These are phyloP conservation scores for Limosa lapponica DNA, from an alignment of 2,797 vertebrate genomes.

Conservation along the genomic window DNA sequence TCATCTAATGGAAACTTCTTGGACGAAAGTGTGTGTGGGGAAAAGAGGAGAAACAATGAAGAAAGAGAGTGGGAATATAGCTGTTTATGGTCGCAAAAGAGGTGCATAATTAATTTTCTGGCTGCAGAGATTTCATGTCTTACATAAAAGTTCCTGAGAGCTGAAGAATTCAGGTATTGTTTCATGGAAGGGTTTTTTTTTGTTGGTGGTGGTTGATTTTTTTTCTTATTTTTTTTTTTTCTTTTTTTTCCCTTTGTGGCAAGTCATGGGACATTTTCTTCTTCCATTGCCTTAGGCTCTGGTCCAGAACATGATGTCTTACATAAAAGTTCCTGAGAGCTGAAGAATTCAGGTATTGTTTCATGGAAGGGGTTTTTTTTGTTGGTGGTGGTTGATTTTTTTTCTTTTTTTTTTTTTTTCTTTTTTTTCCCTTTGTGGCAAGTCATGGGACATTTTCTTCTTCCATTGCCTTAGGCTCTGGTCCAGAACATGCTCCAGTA, in stretches of 20 bases:
- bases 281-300: background rate
- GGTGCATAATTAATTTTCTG: background rate
- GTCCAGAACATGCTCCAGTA: background rate
- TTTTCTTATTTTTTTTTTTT: accelerated
- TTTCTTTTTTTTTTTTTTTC: accelerated
- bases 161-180: background rate
- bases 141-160: background rate
- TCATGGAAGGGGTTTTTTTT: too few species aligned
- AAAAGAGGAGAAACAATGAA: background rate
- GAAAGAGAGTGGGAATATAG: background rate
- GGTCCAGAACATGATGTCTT: background rate
- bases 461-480: background rate
- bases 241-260: background rate
- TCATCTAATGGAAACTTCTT: background rate
- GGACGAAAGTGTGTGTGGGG: background rate
- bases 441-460: background rate
- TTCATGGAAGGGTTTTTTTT: background rate
- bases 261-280: background rate
- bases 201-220: background rate
- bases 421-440: background rate
- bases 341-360: too few species aligned
- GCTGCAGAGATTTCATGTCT: background rate
- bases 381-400: background rate
- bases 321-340: too few species aligned
- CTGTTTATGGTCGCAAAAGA: background rate